A percentile compares a stretch with the other conserved stretches of the same genome.
Evolutionary conservation across 1,140 invertebrate genomes (phyloP).

Genomic region (Brachionus manjavacas): DNA sequence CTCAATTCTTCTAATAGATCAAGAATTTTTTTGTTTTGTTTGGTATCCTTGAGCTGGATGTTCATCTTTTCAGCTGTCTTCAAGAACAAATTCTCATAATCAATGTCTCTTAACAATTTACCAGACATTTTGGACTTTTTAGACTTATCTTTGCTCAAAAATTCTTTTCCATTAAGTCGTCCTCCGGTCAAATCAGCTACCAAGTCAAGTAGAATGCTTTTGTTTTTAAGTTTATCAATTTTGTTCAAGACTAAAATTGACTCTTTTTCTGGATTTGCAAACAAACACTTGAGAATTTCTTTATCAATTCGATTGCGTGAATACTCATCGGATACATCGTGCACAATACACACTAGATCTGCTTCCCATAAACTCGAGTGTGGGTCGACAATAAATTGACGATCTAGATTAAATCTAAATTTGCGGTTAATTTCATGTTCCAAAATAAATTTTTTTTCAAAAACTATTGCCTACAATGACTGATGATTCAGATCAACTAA

Average conservation of each 20-base stretch:
- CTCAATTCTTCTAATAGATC: constrained; percentile 22
- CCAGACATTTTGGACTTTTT: not conserved
- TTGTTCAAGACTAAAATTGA: constrained; percentile 82
- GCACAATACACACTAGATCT: constrained; percentile 77
- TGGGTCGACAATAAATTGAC: constrained; percentile 65
- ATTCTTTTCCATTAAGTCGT: constrained; percentile 49
- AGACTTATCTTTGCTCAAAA: constrained; percentile 6
- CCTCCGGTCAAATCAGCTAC: constrained; percentile 67
- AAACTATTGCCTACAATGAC: not conserved
- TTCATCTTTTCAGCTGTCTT: constrained; percentile 42
- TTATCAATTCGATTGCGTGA: constrained; percentile 65
- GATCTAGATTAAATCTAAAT: constrained; percentile 57
- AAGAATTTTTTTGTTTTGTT: not conserved
- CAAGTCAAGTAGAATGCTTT: constrained; percentile 68
- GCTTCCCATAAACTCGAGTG: constrained; percentile 66
- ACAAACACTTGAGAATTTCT: constrained; percentile 67
- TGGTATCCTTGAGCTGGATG: not conserved
- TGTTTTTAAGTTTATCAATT: constrained; percentile 74
- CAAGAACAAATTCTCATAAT: constrained; percentile 41
- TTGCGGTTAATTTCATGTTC: not conserved
- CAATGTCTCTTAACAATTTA: constrained; percentile 37
- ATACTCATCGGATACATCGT: constrained; percentile 72
- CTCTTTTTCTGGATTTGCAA: constrained; percentile 63
- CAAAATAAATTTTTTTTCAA: not conserved
- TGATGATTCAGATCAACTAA: not conserved